Percentiles rank a stretch among this genome's conserved stretches.
These are phyloP conservation scores for Deroplatys truncata DNA, from an alignment of 2,888 invertebrate genomes.

Conservation along the genomic window DNA sequence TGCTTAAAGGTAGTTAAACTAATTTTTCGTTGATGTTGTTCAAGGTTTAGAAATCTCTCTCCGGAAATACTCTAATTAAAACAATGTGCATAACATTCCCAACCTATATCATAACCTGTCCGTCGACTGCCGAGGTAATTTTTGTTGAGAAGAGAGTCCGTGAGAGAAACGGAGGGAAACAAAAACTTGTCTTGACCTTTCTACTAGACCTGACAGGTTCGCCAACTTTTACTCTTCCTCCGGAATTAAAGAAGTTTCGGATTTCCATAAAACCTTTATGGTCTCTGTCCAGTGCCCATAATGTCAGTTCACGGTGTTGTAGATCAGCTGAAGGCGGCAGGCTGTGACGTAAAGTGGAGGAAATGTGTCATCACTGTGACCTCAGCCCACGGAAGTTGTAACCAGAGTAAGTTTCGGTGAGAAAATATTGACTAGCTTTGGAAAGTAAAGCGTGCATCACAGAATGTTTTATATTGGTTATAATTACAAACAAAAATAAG, in stretches of 20 bases:
- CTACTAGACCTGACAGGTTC: not conserved
- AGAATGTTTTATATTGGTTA: too few species aligned
- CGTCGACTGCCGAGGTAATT: not conserved
- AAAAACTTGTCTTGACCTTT: not conserved
- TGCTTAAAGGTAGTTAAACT: too few species aligned
- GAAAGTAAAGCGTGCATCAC: too few species aligned
- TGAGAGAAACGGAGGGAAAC: not conserved
- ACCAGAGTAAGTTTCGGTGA: too few species aligned
- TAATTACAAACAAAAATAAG: too few species aligned
- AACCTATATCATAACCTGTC: not conserved
- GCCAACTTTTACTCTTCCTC: not conserved
- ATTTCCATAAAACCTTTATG: not conserved
- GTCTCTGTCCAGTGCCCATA: not conserved
- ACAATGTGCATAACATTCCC: not conserved
- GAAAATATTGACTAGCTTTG: too few species aligned
- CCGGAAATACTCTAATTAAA: too few species aligned
- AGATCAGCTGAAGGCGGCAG: not conserved
- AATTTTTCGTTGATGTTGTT: too few species aligned
- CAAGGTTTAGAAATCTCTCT: too few species aligned
- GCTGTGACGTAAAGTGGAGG: not conserved
- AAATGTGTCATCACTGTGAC: too few species aligned
- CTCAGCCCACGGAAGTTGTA: too few species aligned
- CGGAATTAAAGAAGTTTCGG: not conserved
- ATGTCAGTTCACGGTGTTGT: not conserved
- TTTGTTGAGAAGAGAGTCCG: not conserved